Evolutionary conservation across 2,113 vertebrate species (phyloP).

Genomic region (Heloderma charlesbogerti): DNA sequence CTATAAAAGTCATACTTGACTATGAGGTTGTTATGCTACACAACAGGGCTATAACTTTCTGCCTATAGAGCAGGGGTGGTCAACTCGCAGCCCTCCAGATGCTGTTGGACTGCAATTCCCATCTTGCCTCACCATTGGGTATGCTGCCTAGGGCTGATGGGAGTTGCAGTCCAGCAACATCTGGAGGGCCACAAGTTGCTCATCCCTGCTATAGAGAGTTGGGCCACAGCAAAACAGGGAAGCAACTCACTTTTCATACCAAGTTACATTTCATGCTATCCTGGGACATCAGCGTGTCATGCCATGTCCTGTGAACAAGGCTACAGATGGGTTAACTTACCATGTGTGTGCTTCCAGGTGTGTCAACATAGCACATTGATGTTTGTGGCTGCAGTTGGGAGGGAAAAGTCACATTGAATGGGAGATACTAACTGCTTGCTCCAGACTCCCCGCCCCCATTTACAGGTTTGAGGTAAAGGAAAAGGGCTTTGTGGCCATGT

Average conservation of each 20-base stretch:
- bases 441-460: not conserved
- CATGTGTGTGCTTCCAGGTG: too few species aligned
- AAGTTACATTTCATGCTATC: not conserved
- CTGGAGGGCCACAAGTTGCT: too few species aligned
- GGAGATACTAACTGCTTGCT: not conserved
- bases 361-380: too few species aligned
- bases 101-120: too few species aligned
- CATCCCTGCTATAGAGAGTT: not conserved
- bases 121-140: too few species aligned
- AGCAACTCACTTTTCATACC: not conserved
- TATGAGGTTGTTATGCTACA: not conserved
- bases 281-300: not conserved
- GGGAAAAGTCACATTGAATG: not conserved
- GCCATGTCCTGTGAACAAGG: too few species aligned
- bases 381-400: not conserved
- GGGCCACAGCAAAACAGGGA: not conserved
- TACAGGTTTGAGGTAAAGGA: not conserved
- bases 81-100: too few species aligned
- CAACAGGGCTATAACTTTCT: not conserved
- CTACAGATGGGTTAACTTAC: too few species aligned
- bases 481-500: not conserved
- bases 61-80: not conserved
- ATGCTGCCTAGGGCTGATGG: too few species aligned
- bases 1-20: too few species aligned
- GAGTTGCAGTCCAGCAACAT: too few species aligned